Conservation (phyloP, 1,140 invertebrate species). For the Homalodisca vitripennis region DNA sequence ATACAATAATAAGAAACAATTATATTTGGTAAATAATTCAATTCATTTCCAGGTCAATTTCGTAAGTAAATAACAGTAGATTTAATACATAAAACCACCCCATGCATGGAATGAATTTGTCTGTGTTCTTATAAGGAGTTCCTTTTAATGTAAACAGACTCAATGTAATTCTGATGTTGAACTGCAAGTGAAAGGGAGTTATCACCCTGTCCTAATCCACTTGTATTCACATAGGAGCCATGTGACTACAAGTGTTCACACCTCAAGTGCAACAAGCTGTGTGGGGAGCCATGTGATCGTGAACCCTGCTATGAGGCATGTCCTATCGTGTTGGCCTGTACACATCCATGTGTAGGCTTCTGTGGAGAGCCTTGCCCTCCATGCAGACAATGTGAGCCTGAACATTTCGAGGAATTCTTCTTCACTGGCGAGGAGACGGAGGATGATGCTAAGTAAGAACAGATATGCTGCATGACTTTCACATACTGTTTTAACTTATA, state of each 20-base stretch:
- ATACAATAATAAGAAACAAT: too few relatives aligned
- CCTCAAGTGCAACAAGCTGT: constrained; percentile 54
- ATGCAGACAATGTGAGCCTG: constrained; percentile 13
- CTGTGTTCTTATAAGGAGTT: too few relatives aligned
- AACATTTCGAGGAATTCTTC: constrained; percentile 23
- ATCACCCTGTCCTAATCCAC: too few relatives aligned
- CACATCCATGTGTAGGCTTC: constrained; percentile 62
- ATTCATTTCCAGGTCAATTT: too few relatives aligned
- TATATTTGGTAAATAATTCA: too few relatives aligned
- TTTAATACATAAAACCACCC: too few relatives aligned
- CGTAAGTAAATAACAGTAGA: too few relatives aligned
- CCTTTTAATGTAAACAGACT: too few relatives aligned
- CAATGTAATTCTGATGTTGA: too few relatives aligned
- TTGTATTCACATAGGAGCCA: constrained; percentile 47
- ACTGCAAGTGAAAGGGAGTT: too few relatives aligned
- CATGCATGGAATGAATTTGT: too few relatives aligned
- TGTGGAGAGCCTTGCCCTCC: constrained; percentile 65
- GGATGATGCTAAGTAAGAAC: constrained; percentile 53
- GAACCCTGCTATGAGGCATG: constrained; percentile 56
- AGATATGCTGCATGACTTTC: too few relatives aligned
- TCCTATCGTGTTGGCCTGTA: constrained; percentile 51
- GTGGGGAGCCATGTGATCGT: constrained; percentile 54
- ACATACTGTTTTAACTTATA: constrained; percentile 48
- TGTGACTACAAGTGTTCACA: constrained; percentile 56
- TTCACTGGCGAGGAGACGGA: constrained; percentile 55